Percentiles rank a stretch among this genome's conserved stretches.
Evolutionary conservation across 2,113 vertebrate species (phyloP).

Genomic region (Mohoua ochrocephala): DNA sequence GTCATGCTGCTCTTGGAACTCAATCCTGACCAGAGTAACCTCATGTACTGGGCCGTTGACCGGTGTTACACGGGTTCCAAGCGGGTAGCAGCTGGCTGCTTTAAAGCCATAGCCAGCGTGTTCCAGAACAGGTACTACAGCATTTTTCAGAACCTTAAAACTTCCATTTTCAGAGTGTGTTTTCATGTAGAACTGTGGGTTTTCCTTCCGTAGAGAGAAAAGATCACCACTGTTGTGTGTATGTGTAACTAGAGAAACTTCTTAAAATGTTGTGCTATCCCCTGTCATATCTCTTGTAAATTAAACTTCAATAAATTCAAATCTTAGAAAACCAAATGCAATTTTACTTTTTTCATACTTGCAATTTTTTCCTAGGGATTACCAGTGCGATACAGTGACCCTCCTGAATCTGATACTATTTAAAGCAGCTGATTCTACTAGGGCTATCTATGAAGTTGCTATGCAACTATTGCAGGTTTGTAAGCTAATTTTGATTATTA

Average conservation of each 20-base stretch:
- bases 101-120: conserved; percentile 93
- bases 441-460: conserved; percentile 94
- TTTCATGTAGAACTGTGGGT: background rate
- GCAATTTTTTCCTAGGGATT: conserved; percentile 82
- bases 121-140: conserved; percentile 91
- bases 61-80: conserved; percentile 95
- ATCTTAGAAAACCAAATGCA: background rate
- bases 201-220: background rate
- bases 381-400: conserved; percentile 97
- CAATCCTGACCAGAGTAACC: conserved; percentile 97
- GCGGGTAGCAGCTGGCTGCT: conserved; percentile 92
- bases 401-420: conserved; percentile 97
- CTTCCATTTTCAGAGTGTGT: background rate
- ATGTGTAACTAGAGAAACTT: background rate
- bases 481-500: background rate
- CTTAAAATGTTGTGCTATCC: background rate
- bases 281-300: background rate
- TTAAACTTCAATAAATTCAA: background rate
- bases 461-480: conserved; percentile 98
- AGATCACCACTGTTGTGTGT: background rate
- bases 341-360: background rate
- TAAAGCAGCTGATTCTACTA: conserved; percentile 95
- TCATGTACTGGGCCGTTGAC: conserved; percentile 98
- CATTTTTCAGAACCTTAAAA: background rate
- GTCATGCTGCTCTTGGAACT: conserved; percentile 94